Base-by-base conservation (phyloP, 2,797 vertebrate genomes). In the Acanthiza pusilla region DNA sequence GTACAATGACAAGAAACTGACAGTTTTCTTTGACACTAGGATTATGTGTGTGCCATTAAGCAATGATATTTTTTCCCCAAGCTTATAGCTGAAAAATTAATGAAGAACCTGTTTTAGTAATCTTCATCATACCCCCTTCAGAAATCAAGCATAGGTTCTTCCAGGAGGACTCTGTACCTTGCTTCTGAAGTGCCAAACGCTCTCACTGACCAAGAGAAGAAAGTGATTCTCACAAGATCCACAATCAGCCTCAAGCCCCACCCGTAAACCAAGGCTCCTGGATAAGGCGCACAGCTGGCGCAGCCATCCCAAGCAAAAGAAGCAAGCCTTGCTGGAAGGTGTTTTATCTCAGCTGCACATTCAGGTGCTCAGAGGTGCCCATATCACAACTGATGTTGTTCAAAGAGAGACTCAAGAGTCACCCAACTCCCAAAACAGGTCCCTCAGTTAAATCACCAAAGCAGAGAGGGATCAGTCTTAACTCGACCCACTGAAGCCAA, bases 71-170 rank as follows among this genome's bases (percentile, higher is more conserved):
- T 76, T 74, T 75, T 61, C 5, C 20, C 12, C 29, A 63, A 51
- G 2, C 17, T 57, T 29, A 29, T 5, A 50, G 13, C 7, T 54
- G 43, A 82, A 63, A 88, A 91, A 40, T 10, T 14, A 51, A 68
- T 27, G 2, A 89, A 82, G 45, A 87, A 67, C 8, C 8, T 74
- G 3, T 53, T 30, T 51, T 43, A 77, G 5, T 21, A 85, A 48
- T 34, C 11, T 2, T 55, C 18, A 51, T 36, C 18, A 6, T 54
- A 53, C 0, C 1, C 3, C 3, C 11, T 42, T 40, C 18, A 88
- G 55, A 86, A 93, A 66, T 51, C 16, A 60, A 32, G 12, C 8
- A 60, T 6, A 34, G 10, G 10, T 85, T 73, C 50, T 83, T 85
- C n/a, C 38, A 61, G 11, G 13, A 65, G 10, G 16, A 57, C 20